Conservation (phyloP, 2,797 vertebrate genomes). For the Steatocranus sp. region DNA sequence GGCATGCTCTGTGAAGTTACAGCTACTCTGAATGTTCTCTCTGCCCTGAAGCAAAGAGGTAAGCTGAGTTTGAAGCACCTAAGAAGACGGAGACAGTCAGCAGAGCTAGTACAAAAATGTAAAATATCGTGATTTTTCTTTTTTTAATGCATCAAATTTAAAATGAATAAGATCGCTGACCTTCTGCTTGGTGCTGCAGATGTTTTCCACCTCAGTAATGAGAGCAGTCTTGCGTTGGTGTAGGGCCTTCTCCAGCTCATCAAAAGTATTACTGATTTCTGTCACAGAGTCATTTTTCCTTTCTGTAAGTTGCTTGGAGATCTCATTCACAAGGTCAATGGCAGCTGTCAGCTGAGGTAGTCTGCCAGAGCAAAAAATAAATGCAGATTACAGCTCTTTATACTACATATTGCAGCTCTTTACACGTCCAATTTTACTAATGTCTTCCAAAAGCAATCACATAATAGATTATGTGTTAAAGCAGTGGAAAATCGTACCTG, state of each 20-base stretch:
- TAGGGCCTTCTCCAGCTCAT: slow-evolving; percentile 87
- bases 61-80: slow-evolving; percentile 89
- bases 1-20: slow-evolving; percentile 91
- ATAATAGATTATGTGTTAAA: neutral
- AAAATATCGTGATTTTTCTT: neutral
- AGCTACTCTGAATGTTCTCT: slow-evolving; percentile 94
- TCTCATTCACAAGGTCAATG: slow-evolving; percentile 87
- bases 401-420: too few species aligned
- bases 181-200: slow-evolving; percentile 77
- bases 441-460: neutral
- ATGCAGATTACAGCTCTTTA: neutral
- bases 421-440: neutral
- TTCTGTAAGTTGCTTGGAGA: slow-evolving; percentile 88
- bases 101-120: neutral
- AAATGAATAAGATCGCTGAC: slow-evolving; percentile 5
- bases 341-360: slow-evolving; percentile 89
- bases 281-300: slow-evolving; percentile 84
- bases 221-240: slow-evolving; percentile 87
- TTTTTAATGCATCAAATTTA: neutral
- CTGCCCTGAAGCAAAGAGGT: slow-evolving; percentile 85
- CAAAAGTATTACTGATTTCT: slow-evolving; percentile 88
- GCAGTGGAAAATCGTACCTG: slow-evolving; percentile 65
- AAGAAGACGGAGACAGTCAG: neutral
- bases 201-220: slow-evolving; percentile 86
- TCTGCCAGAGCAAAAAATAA: slow-evolving; percentile 49